Evolutionary conservation across 2,888 invertebrate genomes (phyloP).

Genomic region (Chironomus riparius): DNA sequence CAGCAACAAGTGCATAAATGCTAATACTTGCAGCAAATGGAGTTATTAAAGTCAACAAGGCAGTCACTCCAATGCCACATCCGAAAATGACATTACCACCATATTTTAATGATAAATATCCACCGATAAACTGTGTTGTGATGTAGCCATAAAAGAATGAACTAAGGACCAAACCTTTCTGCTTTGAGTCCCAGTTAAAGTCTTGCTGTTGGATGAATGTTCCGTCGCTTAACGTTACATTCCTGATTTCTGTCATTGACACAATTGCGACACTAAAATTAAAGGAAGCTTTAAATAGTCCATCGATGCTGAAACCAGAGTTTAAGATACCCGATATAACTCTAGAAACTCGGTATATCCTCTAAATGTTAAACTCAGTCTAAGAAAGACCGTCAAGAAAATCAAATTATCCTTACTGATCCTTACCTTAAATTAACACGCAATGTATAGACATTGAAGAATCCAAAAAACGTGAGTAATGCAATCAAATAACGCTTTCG

Average conservation of each 20-base stretch:
- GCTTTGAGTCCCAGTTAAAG: conserved; percentile 70
- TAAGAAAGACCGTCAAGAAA: not conserved
- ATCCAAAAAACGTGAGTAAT: conserved; percentile 69
- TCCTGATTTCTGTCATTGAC: conserved; percentile 54
- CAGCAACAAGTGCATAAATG: conserved; percentile 56
- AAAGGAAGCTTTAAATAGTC: not conserved
- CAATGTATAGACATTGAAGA: conserved; percentile 73
- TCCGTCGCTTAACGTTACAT: conserved; percentile 54
- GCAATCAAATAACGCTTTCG: conserved; percentile 66
- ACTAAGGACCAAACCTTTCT: conserved; percentile 69
- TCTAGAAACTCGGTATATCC: too few relatives aligned
- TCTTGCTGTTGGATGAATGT: conserved; percentile 55
- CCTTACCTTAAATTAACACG: conserved; percentile 60
- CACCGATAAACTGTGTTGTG: conserved; percentile 72
- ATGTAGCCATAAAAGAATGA: conserved; percentile 88
- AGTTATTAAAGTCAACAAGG: conserved; percentile 69
- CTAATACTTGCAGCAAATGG: conserved; percentile 68
- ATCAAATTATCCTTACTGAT: not conserved
- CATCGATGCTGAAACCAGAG: too few relatives aligned
- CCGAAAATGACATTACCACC: conserved; percentile 80
- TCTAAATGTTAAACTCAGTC: too few relatives aligned
- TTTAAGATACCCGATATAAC: too few relatives aligned
- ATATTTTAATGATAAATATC: conserved; percentile 45
- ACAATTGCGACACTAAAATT: conserved; percentile 76
- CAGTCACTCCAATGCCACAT: conserved; percentile 66